Conservation (phyloP, 2,113 vertebrate genomes). For the Nothocercus julius region DNA sequence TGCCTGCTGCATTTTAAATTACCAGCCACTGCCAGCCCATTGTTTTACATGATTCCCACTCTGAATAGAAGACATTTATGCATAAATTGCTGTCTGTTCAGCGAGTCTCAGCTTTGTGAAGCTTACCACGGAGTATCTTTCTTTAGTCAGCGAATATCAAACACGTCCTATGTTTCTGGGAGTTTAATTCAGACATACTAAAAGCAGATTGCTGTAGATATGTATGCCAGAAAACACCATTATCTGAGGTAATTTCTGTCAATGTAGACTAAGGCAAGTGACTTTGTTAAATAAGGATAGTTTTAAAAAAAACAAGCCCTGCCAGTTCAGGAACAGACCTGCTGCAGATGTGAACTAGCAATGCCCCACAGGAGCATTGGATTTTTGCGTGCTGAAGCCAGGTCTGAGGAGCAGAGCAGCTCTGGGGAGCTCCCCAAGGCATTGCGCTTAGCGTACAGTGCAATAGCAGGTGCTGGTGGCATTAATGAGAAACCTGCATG, state of each 20-base stretch:
- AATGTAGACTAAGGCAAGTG: neutral
- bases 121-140: neutral
- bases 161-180: accelerated
- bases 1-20: constrained; percentile 53
- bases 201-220: neutral
- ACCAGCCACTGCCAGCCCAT: constrained; percentile 13
- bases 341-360: neutral
- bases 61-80: constrained; percentile 34
- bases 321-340: neutral
- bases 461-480: neutral
- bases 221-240: neutral
- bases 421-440: neutral
- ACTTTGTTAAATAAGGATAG: neutral
- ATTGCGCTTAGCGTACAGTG: neutral
- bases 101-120: neutral
- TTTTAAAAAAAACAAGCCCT: neutral
- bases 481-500: neutral
- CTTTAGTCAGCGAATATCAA: neutral
- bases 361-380: neutral
- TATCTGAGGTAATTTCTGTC: neutral
- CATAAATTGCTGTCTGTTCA: constrained; percentile 19
- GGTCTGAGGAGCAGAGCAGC: neutral
- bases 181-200: neutral
- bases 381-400: neutral
- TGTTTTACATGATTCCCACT: constrained; percentile 18